Conservation (phyloP, 2,888 invertebrate species). For the Crematogaster levior region DNA sequence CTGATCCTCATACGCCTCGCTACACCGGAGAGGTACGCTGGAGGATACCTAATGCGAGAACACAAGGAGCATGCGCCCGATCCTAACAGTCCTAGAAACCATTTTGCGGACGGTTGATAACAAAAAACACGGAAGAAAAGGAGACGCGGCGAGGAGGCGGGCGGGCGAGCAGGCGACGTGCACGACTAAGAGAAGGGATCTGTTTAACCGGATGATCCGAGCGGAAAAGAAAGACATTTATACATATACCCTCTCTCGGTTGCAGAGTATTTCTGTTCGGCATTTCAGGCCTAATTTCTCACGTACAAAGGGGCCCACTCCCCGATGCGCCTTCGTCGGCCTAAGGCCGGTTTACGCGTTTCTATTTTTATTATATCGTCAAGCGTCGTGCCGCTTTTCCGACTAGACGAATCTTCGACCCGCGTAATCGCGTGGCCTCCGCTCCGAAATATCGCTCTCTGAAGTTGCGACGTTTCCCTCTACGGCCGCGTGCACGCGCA, state of each 20-base stretch:
- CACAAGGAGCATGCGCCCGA: conserved; percentile 78
- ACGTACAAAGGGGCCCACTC: conserved; percentile 78
- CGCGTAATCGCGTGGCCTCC: conserved; percentile 54
- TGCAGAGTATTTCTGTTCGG: conserved; percentile 79
- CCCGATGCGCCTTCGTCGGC: conserved; percentile 62
- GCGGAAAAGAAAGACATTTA: conserved; percentile 66
- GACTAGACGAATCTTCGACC: conserved; percentile 52
- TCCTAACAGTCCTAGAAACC: conserved; percentile 82
- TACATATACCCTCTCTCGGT: conserved; percentile 56
- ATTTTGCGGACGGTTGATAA: conserved; percentile 80
- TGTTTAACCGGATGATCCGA: conserved; percentile 84
- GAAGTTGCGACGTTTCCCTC: conserved; percentile 43
- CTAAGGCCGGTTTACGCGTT: conserved; percentile 64
- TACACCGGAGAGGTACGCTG: conserved; percentile 68
- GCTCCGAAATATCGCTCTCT: conserved; percentile 64
- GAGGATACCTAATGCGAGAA: conserved; percentile 73
- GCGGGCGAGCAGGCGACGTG: conserved; percentile 32
- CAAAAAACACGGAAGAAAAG: conserved; percentile 69
- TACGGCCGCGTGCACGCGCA: conserved; percentile 15
- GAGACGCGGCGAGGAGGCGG: conserved; percentile 58
- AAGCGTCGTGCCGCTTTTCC: conserved; percentile 61
- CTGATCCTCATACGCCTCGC: conserved; percentile 72
- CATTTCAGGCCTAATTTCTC: conserved; percentile 85
- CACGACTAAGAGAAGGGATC: conserved; percentile 74
- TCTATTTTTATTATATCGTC: conserved; percentile 62